Percentiles rank a stretch among this genome's conserved stretches.
Evolutionary conservation across 1,140 invertebrate species (phyloP).

Genomic region (Archivesica marissinica): DNA sequence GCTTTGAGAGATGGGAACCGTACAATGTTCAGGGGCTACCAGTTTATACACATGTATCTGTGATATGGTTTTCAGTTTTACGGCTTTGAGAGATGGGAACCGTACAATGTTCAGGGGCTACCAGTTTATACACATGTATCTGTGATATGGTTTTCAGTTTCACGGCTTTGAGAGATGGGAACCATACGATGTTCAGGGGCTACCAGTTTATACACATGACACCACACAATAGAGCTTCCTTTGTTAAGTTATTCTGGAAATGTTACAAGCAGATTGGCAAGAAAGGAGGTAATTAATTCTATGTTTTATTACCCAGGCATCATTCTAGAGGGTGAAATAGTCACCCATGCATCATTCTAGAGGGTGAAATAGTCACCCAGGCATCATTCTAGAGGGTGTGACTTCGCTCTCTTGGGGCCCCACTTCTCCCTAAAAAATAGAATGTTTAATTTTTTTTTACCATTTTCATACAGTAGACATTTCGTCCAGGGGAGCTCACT

Average conservation of each 20-base stretch:
- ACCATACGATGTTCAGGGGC: constrained; percentile 83
- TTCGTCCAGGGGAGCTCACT: too few relatives aligned
- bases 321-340: too few relatives aligned
- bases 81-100: constrained; percentile 81
- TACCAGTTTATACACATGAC: constrained; percentile 81
- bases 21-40: constrained; percentile 82
- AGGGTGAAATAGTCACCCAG: too few relatives aligned
- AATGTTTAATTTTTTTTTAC: too few relatives aligned
- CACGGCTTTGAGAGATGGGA: constrained; percentile 81
- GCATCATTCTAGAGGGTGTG: too few relatives aligned
- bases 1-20: constrained; percentile 82
- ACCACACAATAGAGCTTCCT: constrained; percentile 82
- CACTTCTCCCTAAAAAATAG: too few relatives aligned
- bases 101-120: constrained; percentile 83
- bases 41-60: constrained; percentile 79
- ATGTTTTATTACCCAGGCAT: too few relatives aligned
- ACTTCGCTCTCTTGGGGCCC: too few relatives aligned
- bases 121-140: constrained; percentile 73
- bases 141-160: constrained; percentile 82
- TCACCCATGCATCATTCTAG: too few relatives aligned
- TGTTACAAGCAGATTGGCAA: constrained; percentile 82
- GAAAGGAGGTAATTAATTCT: constrained; percentile 83
- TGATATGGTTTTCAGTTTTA: constrained; percentile 80
- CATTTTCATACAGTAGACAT: too few relatives aligned
- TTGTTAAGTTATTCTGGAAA: constrained; percentile 82